A percentile compares a stretch with the other conserved stretches of the same genome.
phyloP scores from a whole-genome alignment of 2,113 vertebrate species.

The Stegostoma tigrinum region DNA sequence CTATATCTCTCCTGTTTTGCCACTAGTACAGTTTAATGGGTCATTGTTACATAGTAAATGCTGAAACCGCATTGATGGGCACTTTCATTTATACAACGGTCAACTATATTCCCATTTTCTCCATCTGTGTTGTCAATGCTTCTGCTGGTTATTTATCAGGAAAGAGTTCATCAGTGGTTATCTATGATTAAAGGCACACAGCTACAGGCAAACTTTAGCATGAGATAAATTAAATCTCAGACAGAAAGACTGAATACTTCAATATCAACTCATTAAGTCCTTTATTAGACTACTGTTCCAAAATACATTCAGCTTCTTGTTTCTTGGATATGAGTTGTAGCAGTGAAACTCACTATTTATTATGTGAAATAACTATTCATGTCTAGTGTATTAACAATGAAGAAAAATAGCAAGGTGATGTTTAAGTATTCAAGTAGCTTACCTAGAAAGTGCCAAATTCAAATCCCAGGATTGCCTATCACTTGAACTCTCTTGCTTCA shows the following conservation, averaged over 20 bases:
- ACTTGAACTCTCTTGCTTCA: background rate
- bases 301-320: background rate
- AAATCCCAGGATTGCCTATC: background rate
- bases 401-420: background rate
- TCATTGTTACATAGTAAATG: background rate
- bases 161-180: background rate
- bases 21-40: background rate
- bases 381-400: background rate
- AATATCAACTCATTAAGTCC: background rate
- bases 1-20: background rate
- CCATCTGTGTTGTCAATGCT: background rate
- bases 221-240: background rate
- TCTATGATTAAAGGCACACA: background rate
- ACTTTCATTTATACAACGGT: background rate
- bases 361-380: background rate
- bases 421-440: background rate
- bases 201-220: background rate
- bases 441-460: background rate
- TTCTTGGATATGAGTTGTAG: background rate
- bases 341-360: background rate
- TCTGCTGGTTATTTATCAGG: background rate
- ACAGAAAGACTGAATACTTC: background rate
- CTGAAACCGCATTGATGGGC: background rate
- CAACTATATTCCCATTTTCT: constrained; percentile 14
- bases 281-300: background rate